These are phyloP conservation scores for Halesus radiatus DNA, from an alignment of 1,140 invertebrate genomes.

Conservation along the genomic window DNA sequence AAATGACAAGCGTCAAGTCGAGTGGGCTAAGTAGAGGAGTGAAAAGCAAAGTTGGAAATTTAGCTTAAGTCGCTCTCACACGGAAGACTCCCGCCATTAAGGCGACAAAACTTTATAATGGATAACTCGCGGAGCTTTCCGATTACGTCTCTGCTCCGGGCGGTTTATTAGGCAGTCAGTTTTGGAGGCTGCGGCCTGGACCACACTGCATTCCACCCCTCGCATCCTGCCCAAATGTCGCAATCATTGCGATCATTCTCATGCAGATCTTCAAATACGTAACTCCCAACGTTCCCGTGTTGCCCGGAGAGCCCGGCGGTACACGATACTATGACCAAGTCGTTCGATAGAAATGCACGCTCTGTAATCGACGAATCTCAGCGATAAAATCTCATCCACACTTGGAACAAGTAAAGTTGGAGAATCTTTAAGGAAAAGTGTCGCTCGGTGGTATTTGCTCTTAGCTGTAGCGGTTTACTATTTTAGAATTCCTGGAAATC, in stretches of 20 bases:
- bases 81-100: conserved; percentile 25
- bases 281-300: too few relatives aligned
- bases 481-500: not conserved
- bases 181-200: not conserved
- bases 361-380: conserved; percentile 14
- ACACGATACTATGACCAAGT: conserved; percentile 21
- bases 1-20: conserved; percentile 40
- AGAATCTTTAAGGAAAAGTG: not conserved
- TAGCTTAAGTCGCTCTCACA: conserved; percentile 31
- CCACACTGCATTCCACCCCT: not conserved
- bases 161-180: conserved; percentile 12
- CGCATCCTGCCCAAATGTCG: not conserved
- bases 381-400: conserved; percentile 20
- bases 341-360: conserved; percentile 37
- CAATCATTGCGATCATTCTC: not conserved
- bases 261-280: not conserved
- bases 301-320: not conserved
- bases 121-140: conserved; percentile 42
- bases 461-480: not conserved
- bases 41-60: conserved; percentile 42
- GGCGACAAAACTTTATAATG: conserved; percentile 37
- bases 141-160: conserved; percentile 18
- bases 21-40: conserved; percentile 29
- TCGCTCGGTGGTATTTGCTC: not conserved
- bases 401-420: not conserved